Conservation (phyloP, 1,140 invertebrate genomes). For the Lepidostoma basale region DNA sequence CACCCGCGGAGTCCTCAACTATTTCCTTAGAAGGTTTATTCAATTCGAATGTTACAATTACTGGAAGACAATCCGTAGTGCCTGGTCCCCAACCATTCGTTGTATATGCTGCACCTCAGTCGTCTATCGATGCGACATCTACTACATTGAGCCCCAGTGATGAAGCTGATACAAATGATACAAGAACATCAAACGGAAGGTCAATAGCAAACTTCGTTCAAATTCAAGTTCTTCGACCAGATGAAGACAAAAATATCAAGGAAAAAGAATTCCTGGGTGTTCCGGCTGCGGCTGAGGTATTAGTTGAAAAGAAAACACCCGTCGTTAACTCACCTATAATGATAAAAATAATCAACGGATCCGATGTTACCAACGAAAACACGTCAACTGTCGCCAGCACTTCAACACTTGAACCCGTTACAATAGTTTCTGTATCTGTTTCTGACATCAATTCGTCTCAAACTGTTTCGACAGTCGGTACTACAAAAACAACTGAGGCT, state of each 20-base stretch:
- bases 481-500: conserved; percentile 13
- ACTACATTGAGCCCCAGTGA: neutral
- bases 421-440: conserved; percentile 52
- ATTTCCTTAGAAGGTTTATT: conserved; percentile 69
- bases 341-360: conserved; percentile 50
- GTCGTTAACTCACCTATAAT: conserved; percentile 50
- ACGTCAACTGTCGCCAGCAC: conserved; percentile 21
- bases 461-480: conserved; percentile 49
- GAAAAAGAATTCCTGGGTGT: conserved; percentile 55
- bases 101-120: conserved; percentile 55
- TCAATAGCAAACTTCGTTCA: conserved; percentile 50
- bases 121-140: neutral
- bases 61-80: conserved; percentile 48
- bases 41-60: conserved; percentile 50
- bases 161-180: conserved; percentile 7
- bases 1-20: conserved; percentile 62
- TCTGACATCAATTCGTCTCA: conserved; percentile 46
- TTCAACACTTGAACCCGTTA: conserved; percentile 48
- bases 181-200: conserved; percentile 30
- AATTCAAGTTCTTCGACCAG: conserved; percentile 51
- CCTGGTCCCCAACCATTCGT: conserved; percentile 54
- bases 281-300: conserved; percentile 46
- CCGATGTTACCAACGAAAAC: conserved; percentile 34
- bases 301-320: conserved; percentile 31
- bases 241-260: conserved; percentile 49